These are phyloP conservation scores for Fratercula arctica DNA, from an alignment of 2,797 vertebrate genomes.

Conservation along the genomic window DNA sequence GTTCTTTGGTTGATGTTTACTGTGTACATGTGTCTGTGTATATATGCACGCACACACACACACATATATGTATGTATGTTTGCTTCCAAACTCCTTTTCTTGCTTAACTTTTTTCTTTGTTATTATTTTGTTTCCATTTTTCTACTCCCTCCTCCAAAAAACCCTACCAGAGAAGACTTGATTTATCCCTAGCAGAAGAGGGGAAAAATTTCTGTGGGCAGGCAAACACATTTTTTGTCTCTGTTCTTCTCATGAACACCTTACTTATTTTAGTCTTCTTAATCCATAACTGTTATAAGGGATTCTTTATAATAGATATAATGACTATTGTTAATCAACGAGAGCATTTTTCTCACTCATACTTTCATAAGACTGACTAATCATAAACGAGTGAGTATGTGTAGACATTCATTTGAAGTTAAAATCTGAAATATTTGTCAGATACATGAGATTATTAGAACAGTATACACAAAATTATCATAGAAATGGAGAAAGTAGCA, in stretches of 20 bases:
- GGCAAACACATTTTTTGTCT: background rate
- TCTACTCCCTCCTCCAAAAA: background rate
- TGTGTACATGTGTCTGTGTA: background rate
- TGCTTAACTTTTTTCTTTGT: background rate
- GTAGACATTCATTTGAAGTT: background rate
- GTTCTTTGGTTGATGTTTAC: background rate
- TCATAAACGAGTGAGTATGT: background rate
- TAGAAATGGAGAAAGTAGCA: background rate
- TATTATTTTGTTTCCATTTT: background rate
- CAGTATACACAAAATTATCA: background rate
- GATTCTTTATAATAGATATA: background rate
- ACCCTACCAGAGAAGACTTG: background rate
- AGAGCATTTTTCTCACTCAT: background rate
- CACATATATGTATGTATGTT: fast-evolving
- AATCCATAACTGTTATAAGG: background rate
- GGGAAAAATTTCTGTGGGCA: background rate
- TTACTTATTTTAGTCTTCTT: background rate
- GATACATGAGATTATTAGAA: background rate
- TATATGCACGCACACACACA: fast-evolving
- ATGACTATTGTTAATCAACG: background rate
- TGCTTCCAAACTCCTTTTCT: background rate
- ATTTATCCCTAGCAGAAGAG: background rate
- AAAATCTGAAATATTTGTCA: background rate
- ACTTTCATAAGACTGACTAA: background rate
- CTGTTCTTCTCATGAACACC: background rate